These are phyloP conservation scores for Palloptera scutellata DNA, from an alignment of 2,888 invertebrate genomes.

Conservation along the genomic window DNA sequence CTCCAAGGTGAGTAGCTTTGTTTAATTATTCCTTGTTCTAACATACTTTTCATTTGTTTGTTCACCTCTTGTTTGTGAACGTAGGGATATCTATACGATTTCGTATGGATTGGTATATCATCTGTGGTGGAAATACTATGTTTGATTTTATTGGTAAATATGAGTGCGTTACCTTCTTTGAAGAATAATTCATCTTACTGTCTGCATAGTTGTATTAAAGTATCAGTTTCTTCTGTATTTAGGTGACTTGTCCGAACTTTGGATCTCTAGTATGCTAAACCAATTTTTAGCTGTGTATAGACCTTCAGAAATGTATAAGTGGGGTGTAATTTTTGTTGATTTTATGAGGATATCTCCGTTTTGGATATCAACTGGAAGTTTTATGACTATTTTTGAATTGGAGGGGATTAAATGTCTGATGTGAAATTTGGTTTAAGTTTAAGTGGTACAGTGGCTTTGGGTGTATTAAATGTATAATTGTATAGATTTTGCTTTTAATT, in stretches of 20 bases:
- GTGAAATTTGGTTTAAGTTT: conserved; percentile 23
- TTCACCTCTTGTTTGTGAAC: conserved; percentile 45
- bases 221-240: no score
- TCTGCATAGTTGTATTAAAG: no score
- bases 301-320: conserved; percentile 15
- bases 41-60: no score
- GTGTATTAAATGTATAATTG: conserved; percentile 26
- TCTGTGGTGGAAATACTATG: no score
- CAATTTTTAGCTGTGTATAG: conserved; percentile 22
- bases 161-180: background rate
- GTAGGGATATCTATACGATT: conserved; percentile 36
- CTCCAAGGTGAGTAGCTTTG: conserved; percentile 6
- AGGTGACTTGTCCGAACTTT: background rate
- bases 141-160: no score
- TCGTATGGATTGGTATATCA: conserved; percentile 33
- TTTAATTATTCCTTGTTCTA: background rate
- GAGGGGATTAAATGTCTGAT: no score
- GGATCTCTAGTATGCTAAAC: conserved; percentile 14
- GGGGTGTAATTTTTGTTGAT: conserved; percentile 10
- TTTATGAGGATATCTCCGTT: no score
- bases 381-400: no score
- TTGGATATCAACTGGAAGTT: no score
- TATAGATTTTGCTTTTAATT: conserved; percentile 22
- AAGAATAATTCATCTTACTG: conserved; percentile 15
- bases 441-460: conserved; percentile 12